Conservation (phyloP, 2,888 invertebrate genomes). For the Melieria picta region DNA sequence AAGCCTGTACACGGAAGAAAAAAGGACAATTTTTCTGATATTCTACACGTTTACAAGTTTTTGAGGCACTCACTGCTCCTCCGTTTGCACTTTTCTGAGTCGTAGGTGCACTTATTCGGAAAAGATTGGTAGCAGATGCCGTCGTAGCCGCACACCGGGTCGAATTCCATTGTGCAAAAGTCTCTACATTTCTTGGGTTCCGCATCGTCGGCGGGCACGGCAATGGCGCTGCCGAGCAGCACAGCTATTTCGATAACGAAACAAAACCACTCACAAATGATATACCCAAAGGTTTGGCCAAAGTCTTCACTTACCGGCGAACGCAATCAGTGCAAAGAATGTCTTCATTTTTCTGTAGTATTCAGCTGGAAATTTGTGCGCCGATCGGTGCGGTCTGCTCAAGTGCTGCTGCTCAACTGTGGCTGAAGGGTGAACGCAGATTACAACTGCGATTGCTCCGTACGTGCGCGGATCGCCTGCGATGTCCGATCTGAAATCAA, state of each 20-base stretch:
- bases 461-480: background rate
- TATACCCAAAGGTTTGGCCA: background rate
- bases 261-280: no score
- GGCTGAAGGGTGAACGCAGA: no score
- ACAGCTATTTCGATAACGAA: background rate
- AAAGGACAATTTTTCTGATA: background rate
- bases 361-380: background rate
- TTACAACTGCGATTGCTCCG: no score
- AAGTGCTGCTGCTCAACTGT: no score
- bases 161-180: slow-evolving; percentile 33
- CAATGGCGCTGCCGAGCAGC: slow-evolving; percentile 12
- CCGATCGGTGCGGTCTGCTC: no score
- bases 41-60: background rate
- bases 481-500: slow-evolving; percentile 14
- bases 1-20: slow-evolving; percentile 27
- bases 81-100: slow-evolving; percentile 25
- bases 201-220: slow-evolving; percentile 7
- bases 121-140: slow-evolving; percentile 30
- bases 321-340: background rate
- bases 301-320: background rate
- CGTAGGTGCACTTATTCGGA: slow-evolving; percentile 33
- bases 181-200: slow-evolving; percentile 22
- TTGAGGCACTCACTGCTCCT: slow-evolving; percentile 30
- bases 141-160: slow-evolving; percentile 38
- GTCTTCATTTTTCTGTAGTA: background rate